Conservation (phyloP, 2,888 invertebrate genomes). For the Chirona hameri region DNA sequence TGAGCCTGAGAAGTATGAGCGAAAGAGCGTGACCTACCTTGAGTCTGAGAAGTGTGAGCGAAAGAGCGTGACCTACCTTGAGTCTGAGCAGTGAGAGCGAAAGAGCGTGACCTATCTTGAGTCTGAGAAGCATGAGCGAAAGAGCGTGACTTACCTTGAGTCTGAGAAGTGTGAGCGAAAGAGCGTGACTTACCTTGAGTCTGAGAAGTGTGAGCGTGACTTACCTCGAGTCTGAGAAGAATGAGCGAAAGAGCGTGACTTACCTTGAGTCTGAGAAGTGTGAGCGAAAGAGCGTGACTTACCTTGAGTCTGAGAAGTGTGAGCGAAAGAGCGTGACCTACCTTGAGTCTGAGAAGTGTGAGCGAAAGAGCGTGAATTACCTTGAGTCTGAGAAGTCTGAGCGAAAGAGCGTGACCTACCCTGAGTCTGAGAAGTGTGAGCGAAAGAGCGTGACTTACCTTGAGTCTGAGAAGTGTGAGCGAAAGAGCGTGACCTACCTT, state of each 20-base stretch:
- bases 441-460: not conserved
- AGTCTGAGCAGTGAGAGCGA: slow-evolving; percentile 31
- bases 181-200: not conserved
- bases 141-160: not conserved
- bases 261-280: slow-evolving; percentile 23
- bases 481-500: not conserved
- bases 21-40: not conserved
- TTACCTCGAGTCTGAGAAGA: not conserved
- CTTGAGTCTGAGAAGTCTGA: slow-evolving; percentile 22
- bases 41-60: too few species aligned
- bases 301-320: slow-evolving; percentile 1
- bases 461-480: slow-evolving; percentile 31
- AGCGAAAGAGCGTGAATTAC: not conserved
- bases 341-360: slow-evolving; percentile 24
- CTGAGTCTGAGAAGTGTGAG: slow-evolving; percentile 11
- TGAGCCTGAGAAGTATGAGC: slow-evolving; percentile 31
- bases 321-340: slow-evolving; percentile 29
- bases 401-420: slow-evolving; percentile 24
- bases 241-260: slow-evolving; percentile 28
- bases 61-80: not conserved
- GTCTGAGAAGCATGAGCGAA: too few species aligned
- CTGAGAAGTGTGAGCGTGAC: not conserved
- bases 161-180: slow-evolving; percentile 31
- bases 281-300: too few species aligned
- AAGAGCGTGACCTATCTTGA: not conserved